phyloP scores from a whole-genome alignment of 2,888 invertebrate species.

The Nymphalis c-album region DNA sequence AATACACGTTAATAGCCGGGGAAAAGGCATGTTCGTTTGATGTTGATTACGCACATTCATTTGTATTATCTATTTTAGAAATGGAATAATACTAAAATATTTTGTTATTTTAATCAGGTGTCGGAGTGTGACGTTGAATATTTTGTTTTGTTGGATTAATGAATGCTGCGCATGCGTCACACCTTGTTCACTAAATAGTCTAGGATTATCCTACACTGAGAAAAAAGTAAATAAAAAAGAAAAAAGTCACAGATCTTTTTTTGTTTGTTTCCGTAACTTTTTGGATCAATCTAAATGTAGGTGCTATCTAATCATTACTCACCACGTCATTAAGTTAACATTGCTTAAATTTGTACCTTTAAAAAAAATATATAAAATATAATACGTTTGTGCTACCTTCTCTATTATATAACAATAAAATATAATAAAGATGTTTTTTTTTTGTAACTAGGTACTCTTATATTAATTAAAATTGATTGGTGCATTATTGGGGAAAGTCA shows the following conservation, averaged over 20 bases:
- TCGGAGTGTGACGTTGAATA: slow-evolving; percentile 38
- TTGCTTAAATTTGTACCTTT: no score
- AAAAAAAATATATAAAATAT: no score
- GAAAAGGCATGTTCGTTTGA: slow-evolving; percentile 65
- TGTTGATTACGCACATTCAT: slow-evolving; percentile 70
- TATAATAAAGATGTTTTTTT: background rate
- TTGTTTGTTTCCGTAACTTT: no score
- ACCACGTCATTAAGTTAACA: no score
- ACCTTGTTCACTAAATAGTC: slow-evolving; percentile 14
- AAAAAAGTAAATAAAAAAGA: no score
- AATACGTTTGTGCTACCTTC: no score
- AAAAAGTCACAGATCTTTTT: no score
- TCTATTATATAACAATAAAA: no score
- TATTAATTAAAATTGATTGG: slow-evolving; percentile 6
- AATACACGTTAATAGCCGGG: slow-evolving; percentile 69
- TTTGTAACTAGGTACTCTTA: background rate
- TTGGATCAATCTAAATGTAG: no score
- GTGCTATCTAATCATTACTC: no score
- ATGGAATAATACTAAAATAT: slow-evolving; percentile 50
- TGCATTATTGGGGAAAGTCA: slow-evolving; percentile 5
- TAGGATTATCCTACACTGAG: slow-evolving; percentile 4
- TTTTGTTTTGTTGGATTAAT: slow-evolving; percentile 30
- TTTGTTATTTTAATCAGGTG: slow-evolving; percentile 59
- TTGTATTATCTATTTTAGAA: slow-evolving; percentile 59
- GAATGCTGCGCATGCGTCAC: slow-evolving; percentile 28